Percentiles rank a stretch among this genome's conserved stretches.
phyloP scores from a whole-genome alignment of 2,888 invertebrate species.

The Stenotaenia linearis region DNA sequence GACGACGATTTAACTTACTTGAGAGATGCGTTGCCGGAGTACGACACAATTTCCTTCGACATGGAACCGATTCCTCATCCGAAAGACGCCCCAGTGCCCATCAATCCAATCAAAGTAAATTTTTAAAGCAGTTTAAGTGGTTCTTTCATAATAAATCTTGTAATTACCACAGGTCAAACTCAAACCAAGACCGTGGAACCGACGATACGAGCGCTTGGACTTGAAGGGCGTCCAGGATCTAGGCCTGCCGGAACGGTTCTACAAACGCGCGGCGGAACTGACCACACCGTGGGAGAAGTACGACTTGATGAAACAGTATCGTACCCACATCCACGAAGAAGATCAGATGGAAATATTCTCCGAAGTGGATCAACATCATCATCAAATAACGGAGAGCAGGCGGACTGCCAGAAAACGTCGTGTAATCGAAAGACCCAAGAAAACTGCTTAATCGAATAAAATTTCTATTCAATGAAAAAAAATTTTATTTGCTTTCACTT shows the following conservation, averaged over 20 bases:
- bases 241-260: slow-evolving; percentile 47
- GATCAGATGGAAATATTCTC: slow-evolving; percentile 79
- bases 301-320: slow-evolving; percentile 89
- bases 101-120: slow-evolving; percentile 66
- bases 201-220: slow-evolving; percentile 76
- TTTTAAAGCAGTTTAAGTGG: not conserved
- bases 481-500: slow-evolving; percentile 24
- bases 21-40: slow-evolving; percentile 80
- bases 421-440: slow-evolving; percentile 55
- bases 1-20: slow-evolving; percentile 85
- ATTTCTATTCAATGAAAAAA: not conserved
- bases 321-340: slow-evolving; percentile 73
- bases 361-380: slow-evolving; percentile 71
- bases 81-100: slow-evolving; percentile 69
- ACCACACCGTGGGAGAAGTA: slow-evolving; percentile 78
- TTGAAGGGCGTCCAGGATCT: slow-evolving; percentile 66
- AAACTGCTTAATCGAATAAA: slow-evolving; percentile 55
- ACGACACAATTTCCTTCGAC: slow-evolving; percentile 84
- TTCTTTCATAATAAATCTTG: too few species aligned
- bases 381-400: slow-evolving; percentile 62
- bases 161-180: slow-evolving; percentile 50
- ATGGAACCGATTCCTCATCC: slow-evolving; percentile 78
- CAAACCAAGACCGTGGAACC: slow-evolving; percentile 74
- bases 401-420: slow-evolving; percentile 59
- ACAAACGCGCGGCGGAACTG: slow-evolving; percentile 53